Conservation (phyloP, 2,113 vertebrate genomes). For the Micromys minutus region DNA sequence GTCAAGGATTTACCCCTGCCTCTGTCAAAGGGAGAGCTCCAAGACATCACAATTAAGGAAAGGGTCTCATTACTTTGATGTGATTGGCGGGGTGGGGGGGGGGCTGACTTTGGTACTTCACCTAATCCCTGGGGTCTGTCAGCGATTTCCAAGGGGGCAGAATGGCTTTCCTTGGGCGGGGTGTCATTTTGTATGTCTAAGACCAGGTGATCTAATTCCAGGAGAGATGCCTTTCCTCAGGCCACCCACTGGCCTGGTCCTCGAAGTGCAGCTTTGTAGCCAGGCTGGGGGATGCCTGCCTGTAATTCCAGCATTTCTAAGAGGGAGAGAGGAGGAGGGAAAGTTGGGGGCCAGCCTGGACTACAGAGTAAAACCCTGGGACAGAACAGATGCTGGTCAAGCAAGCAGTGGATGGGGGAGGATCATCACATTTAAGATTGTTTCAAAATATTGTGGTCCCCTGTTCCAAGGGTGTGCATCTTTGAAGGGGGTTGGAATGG, state of each 20-base stretch:
- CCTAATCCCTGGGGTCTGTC: not conserved
- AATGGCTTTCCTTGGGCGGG: not conserved
- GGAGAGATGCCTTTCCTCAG: not conserved
- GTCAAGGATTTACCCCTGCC: not conserved
- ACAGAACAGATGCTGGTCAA: too few relatives aligned
- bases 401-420: fast-evolving
- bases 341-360: not conserved
- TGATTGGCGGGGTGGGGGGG: not conserved
- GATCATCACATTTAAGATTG: not conserved
- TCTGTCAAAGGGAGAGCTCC: not conserved
- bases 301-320: not conserved
- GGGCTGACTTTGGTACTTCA: not conserved
- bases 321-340: not conserved
- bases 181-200: not conserved
- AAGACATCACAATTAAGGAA: not conserved
- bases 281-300: not conserved
- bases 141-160: not conserved
- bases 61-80: not conserved
- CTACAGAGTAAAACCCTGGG: not conserved
- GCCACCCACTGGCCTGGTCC: not conserved
- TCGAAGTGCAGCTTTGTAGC: not conserved
- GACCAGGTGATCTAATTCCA: not conserved
- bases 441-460: not conserved
- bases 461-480: not conserved
- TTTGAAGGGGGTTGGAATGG: not conserved